A percentile compares a stretch with the other conserved stretches of the same genome.
Evolutionary conservation across 2,113 vertebrate genomes (phyloP).

Genomic region (Megaceryle maxima): DNA sequence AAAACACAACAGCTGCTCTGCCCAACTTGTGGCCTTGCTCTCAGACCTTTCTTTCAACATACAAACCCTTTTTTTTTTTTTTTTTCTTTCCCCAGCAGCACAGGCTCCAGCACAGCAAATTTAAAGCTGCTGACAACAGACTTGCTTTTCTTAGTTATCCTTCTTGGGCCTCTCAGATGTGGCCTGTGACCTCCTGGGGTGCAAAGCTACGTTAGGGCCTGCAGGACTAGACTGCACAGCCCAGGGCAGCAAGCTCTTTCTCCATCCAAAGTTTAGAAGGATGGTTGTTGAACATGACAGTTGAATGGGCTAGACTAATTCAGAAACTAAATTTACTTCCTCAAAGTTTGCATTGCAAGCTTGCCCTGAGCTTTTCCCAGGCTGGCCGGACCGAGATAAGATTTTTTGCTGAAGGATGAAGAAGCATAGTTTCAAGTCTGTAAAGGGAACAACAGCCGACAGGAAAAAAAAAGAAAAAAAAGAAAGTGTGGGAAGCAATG

Average conservation of each 20-base stretch:
- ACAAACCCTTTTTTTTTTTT: neutral
- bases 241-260: neutral
- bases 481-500: neutral
- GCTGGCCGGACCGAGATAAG: neutral
- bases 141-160: neutral
- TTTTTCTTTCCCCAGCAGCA: neutral
- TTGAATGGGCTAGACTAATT: neutral
- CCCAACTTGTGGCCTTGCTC: neutral
- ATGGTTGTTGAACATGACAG: accelerated
- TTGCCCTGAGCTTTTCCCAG: neutral
- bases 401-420: neutral
- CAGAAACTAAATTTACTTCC: slow-evolving; percentile 16
- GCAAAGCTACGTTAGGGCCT: neutral
- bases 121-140: neutral
- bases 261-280: neutral
- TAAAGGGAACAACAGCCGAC: neutral
- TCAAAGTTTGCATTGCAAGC: slow-evolving; percentile 1
- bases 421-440: neutral
- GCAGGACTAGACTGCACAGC: accelerated
- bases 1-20: neutral
- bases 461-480: neutral
- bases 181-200: neutral
- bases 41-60: neutral
- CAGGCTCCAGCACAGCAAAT: neutral
- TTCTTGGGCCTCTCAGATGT: neutral